Percentiles rank a stretch among this genome's conserved stretches.
Evolutionary conservation across 2,113 vertebrate species (phyloP).

Genomic region (Speoplatyrhinus poulsoni): DNA sequence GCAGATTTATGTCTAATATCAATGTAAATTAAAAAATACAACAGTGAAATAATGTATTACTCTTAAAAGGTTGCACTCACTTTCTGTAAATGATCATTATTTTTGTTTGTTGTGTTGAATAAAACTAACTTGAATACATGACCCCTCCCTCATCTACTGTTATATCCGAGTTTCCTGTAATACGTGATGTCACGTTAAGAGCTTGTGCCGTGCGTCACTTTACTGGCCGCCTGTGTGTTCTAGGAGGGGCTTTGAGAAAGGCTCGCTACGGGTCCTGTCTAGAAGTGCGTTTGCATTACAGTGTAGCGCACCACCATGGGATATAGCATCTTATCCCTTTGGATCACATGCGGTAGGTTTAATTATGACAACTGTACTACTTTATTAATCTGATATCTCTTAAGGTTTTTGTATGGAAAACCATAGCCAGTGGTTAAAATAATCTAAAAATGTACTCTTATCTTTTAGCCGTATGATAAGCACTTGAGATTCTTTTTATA

Average conservation of each 20-base stretch:
- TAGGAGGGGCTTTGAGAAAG: constrained; percentile 20
- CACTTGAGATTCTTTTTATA: not conserved
- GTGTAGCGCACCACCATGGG: not conserved
- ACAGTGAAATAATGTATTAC: not conserved
- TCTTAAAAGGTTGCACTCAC: not conserved
- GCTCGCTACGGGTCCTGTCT: too few relatives aligned
- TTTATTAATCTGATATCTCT: not conserved
- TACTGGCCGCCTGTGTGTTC: not conserved
- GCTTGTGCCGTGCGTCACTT: not conserved
- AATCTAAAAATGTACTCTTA: not conserved
- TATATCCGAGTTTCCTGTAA: constrained; percentile 32
- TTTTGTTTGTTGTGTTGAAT: constrained; percentile 38
- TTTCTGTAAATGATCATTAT: constrained; percentile 28
- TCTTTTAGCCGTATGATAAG: not conserved
- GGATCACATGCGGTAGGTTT: not conserved
- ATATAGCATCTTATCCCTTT: not conserved
- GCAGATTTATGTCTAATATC: constrained; percentile 20
- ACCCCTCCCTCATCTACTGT: not conserved
- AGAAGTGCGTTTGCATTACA: not conserved
- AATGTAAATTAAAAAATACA: constrained; percentile 20
- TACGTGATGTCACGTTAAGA: constrained; percentile 31
- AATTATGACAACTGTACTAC: not conserved
- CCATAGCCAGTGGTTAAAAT: not conserved
- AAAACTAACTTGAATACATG: constrained; percentile 39
- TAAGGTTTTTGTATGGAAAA: too few relatives aligned